phyloP scores from a whole-genome alignment of 2,888 invertebrate species.

The Epinotia nisella region DNA sequence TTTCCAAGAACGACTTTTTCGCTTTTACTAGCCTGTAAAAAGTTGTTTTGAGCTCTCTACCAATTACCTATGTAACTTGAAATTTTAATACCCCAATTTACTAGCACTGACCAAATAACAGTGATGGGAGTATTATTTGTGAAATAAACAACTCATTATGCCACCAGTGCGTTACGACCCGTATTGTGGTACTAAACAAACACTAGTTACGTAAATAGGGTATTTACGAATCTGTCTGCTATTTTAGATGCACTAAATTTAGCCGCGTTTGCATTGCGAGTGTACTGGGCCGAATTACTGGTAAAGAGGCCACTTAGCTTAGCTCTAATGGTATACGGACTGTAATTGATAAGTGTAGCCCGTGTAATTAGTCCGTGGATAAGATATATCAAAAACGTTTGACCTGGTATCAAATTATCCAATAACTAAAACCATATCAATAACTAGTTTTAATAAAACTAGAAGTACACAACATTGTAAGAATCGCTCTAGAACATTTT shows the following conservation, averaged over 20 bases:
- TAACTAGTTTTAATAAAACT: too few relatives aligned
- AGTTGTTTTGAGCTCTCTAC: too few relatives aligned
- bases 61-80: not conserved
- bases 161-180: constrained; percentile 7
- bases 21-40: too few relatives aligned
- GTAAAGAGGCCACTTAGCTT: not conserved
- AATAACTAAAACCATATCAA: too few relatives aligned
- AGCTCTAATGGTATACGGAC: not conserved
- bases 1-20: too few relatives aligned
- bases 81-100: constrained; percentile 7
- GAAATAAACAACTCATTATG: constrained; percentile 22
- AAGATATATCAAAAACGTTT: too few relatives aligned
- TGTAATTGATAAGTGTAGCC: too few relatives aligned
- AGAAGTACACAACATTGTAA: too few relatives aligned
- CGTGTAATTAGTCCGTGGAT: too few relatives aligned
- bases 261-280: not conserved
- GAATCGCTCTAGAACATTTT: too few relatives aligned
- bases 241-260: constrained; percentile 13
- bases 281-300: constrained; percentile 1
- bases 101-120: not conserved
- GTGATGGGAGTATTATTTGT: constrained; percentile 11
- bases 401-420: too few relatives aligned
- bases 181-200: constrained; percentile 10
- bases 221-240: not conserved
- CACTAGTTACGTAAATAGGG: constrained; percentile 19